phyloP scores from a whole-genome alignment of 1,140 invertebrate genomes.

The Tyrophagus putrescentiae region DNA sequence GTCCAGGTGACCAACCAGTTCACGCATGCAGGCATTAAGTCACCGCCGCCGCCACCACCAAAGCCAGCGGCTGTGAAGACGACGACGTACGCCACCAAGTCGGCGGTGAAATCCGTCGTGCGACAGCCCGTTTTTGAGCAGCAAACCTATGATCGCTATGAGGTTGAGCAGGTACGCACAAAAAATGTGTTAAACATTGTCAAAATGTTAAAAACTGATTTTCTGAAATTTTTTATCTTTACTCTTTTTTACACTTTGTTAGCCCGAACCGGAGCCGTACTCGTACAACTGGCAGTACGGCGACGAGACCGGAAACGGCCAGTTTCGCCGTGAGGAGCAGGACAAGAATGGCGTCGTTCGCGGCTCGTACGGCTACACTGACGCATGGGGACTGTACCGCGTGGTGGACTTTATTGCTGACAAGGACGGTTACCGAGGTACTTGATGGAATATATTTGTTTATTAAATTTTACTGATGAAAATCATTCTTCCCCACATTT shows the following conservation, averaged over 20 bases:
- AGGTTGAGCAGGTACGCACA: background rate
- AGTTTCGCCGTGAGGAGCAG: conserved; percentile 23
- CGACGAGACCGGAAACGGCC: conserved; percentile 24
- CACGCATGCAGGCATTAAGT: background rate
- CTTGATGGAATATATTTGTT: background rate
- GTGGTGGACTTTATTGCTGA: conserved; percentile 27
- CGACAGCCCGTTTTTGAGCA: conserved; percentile 5
- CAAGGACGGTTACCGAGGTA: conserved; percentile 22
- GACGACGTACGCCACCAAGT: background rate
- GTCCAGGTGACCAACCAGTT: background rate
- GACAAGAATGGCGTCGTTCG: conserved; percentile 24
- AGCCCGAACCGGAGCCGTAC: conserved; percentile 24
- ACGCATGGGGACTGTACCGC: conserved; percentile 26
- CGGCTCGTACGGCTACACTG: conserved; percentile 28
- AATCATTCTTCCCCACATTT: conserved; percentile 2
- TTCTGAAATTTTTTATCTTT: background rate
- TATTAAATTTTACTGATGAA: background rate
- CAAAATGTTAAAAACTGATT: background rate
- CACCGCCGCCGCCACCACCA: background rate
- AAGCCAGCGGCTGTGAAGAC: background rate
- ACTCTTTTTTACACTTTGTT: background rate
- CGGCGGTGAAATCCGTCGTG: background rate
- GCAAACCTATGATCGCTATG: background rate
- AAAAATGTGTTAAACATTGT: too few species aligned
- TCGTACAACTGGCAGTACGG: conserved; percentile 22